Conservation (phyloP, 2,888 invertebrate species). For the Pilophorus perplexus region DNA sequence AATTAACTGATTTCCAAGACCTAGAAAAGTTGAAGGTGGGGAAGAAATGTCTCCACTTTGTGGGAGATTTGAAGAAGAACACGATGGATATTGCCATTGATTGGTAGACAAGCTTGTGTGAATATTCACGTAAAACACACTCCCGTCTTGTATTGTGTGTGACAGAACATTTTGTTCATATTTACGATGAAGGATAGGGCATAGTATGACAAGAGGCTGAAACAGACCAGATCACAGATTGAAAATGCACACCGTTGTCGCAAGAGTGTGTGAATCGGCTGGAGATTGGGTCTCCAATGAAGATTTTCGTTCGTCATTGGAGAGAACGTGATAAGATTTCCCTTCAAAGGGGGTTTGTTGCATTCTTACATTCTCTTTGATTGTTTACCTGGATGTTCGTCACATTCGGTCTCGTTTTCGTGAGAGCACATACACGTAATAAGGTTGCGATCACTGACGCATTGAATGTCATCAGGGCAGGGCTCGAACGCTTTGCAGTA, state of each 20-base stretch:
- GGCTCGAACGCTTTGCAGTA: slow-evolving; percentile 57
- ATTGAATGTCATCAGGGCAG: slow-evolving; percentile 54
- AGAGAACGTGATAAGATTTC: no score
- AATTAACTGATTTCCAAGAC: no score
- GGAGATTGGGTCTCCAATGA: not conserved
- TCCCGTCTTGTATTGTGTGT: not conserved
- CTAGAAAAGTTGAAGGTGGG: no score
- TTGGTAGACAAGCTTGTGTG: no score
- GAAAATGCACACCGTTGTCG: slow-evolving; percentile 31
- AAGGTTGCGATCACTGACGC: slow-evolving; percentile 58
- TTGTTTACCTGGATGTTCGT: slow-evolving; percentile 62
- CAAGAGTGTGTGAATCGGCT: slow-evolving; percentile 14
- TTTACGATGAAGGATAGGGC: no score
- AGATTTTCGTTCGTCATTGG: slow-evolving; percentile 29
- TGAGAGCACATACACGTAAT: slow-evolving; percentile 60
- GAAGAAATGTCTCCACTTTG: no score
- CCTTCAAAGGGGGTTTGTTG: no score
- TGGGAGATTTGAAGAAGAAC: no score
- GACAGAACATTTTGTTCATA: no score
- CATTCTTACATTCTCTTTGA: slow-evolving; percentile 28
- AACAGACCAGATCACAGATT: slow-evolving; percentile 1
- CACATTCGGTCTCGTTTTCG: slow-evolving; percentile 56
- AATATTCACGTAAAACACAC: no score
- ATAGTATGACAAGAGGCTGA: not conserved
- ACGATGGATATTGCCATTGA: no score